These are phyloP conservation scores for Gasterosteus aculeatus DNA, from an alignment of 2,113 vertebrate genomes.

Conservation along the genomic window DNA sequence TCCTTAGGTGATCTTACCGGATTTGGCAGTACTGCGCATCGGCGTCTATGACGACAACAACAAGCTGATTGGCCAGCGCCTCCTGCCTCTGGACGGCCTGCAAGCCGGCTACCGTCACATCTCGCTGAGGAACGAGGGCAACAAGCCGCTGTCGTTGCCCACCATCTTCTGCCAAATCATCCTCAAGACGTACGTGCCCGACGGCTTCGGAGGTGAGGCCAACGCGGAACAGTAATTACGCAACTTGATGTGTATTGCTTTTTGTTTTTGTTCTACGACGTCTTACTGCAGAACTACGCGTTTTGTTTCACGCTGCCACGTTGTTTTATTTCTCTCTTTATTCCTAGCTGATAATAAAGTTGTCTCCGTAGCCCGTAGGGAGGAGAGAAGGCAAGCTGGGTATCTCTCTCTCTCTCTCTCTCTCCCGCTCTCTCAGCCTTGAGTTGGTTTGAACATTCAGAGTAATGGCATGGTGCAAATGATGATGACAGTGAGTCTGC, in stretches of 20 bases:
- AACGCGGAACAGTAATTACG: neutral
- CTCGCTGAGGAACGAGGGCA: slow-evolving; percentile 97
- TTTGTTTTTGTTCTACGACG: neutral
- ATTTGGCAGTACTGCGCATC: slow-evolving; percentile 95
- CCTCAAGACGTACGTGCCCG: slow-evolving; percentile 98
- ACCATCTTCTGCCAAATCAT: slow-evolving; percentile 99
- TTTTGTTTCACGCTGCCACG: slow-evolving; percentile 20
- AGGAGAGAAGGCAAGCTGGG: slow-evolving; percentile 10
- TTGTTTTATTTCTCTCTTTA: slow-evolving; percentile 36
- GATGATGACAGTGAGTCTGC: slow-evolving; percentile 63
- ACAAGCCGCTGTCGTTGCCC: slow-evolving; percentile 95
- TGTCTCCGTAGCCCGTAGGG: slow-evolving; percentile 38
- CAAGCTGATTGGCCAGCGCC: slow-evolving; percentile 95
- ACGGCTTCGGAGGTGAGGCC: slow-evolving; percentile 94
- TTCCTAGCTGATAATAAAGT: slow-evolving; percentile 26
- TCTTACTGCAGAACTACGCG: slow-evolving; percentile 4
- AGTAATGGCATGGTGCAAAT: slow-evolving; percentile 65
- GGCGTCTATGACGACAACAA: slow-evolving; percentile 98
- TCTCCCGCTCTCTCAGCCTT: slow-evolving; percentile 27
- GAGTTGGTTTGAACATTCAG: slow-evolving; percentile 43
- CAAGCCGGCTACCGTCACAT: slow-evolving; percentile 98
- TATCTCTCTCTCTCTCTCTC: neutral
- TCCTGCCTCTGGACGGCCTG: slow-evolving; percentile 95
- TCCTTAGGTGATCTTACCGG: slow-evolving; percentile 93
- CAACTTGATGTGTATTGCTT: neutral